These are phyloP conservation scores for Serripes groenlandicus DNA, from an alignment of 2,888 invertebrate species.

Conservation along the genomic window DNA sequence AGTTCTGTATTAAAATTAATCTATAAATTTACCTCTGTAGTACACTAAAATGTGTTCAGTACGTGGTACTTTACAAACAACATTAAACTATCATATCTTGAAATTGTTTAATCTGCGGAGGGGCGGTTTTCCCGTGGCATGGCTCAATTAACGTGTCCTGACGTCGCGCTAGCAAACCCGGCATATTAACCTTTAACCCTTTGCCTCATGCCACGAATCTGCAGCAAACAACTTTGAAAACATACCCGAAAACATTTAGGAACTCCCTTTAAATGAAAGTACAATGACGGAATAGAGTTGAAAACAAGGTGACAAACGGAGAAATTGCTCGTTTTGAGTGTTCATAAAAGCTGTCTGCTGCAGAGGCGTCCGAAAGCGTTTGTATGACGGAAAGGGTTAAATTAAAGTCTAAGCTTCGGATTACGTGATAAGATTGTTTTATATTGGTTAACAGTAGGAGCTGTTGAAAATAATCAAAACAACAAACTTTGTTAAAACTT, in stretches of 20 bases:
- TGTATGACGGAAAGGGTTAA: no score
- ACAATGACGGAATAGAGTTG: background rate
- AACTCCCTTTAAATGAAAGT: background rate
- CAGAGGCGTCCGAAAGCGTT: no score
- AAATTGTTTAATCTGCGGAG: no score
- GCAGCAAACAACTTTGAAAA: background rate
- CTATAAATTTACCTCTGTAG: background rate
- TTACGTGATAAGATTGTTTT: no score
- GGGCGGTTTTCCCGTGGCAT: no score
- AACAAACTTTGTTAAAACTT: no score
- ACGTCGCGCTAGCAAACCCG: background rate
- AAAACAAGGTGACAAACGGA: background rate
- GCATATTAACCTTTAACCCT: background rate
- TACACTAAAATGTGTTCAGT: background rate
- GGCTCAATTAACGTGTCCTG: no score
- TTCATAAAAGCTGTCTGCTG: no score
- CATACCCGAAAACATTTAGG: background rate
- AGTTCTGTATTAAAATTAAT: background rate
- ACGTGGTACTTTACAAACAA: background rate
- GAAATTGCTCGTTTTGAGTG: background rate
- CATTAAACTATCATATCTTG: no score
- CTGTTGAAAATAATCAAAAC: no score
- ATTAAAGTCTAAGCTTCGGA: no score
- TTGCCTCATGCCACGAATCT: background rate
- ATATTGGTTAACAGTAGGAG: no score